Percentiles rank a stretch among this genome's conserved stretches.
These are phyloP conservation scores for Bombus polaris DNA, from an alignment of 1,140 invertebrate species.

Conservation along the genomic window DNA sequence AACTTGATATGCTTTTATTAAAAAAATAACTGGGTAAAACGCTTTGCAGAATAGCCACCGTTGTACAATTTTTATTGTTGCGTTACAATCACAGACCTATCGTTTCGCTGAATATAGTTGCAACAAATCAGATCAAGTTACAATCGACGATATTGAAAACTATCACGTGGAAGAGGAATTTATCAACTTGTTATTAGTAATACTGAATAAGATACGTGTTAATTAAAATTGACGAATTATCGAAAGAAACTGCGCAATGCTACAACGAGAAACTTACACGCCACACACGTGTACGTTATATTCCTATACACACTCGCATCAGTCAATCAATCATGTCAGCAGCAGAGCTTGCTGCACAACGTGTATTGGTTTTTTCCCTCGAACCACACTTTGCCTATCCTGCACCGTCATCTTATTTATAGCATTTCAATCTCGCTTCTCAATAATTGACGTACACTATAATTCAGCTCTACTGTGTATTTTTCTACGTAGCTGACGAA, in stretches of 20 bases:
- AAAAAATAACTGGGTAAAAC: background rate
- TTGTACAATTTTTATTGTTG: background rate
- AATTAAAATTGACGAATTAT: background rate
- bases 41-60: background rate
- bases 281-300: too few relatives aligned
- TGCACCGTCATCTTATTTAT: background rate
- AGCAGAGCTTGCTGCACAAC: background rate
- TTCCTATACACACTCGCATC: too few relatives aligned
- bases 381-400: background rate
- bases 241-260: background rate
- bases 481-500: background rate
- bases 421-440: background rate
- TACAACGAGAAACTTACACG: background rate
- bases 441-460: background rate
- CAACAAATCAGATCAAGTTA: background rate
- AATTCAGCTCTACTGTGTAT: background rate
- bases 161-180: background rate
- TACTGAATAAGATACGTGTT: background rate
- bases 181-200: background rate
- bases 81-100: background rate
- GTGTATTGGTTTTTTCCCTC: background rate
- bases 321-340: slow-evolving; percentile 6
- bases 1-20: background rate
- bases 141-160: background rate
- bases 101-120: background rate